phyloP scores from a whole-genome alignment of 1,140 invertebrate species.

The Penaeus chinensis region DNA sequence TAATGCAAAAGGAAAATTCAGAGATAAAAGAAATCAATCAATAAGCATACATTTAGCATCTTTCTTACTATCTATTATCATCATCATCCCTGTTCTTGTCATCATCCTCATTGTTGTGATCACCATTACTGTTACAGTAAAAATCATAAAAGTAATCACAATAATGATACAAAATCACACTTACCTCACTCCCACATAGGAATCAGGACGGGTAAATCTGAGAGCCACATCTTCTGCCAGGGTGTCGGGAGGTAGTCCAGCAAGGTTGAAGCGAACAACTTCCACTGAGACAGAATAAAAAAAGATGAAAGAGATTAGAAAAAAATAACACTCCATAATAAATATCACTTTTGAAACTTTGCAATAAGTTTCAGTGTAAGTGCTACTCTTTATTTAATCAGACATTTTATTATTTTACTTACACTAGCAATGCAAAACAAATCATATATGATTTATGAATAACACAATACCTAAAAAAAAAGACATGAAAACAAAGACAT shows the following conservation, averaged over 20 bases:
- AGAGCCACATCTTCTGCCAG: slow-evolving; percentile 45
- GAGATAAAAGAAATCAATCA: background rate
- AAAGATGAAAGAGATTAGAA: background rate
- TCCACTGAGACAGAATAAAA: slow-evolving; percentile 16
- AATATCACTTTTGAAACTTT: too few species aligned
- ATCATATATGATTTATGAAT: background rate
- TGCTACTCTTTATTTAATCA: background rate
- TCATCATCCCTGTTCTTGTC: too few species aligned
- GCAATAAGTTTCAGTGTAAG: background rate
- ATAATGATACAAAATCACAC: background rate
- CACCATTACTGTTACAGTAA: too few species aligned
- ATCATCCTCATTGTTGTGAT: too few species aligned
- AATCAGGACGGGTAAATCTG: slow-evolving; percentile 39
- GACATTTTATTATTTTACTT: too few species aligned
- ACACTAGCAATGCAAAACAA: too few species aligned
- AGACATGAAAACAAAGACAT: background rate
- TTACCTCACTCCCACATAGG: slow-evolving; percentile 50
- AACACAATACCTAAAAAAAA: background rate
- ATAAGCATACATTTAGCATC: too few species aligned
- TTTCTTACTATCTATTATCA: too few species aligned
- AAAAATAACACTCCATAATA: background rate
- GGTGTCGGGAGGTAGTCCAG: slow-evolving; percentile 40
- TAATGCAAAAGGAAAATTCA: background rate
- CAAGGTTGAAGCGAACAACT: slow-evolving; percentile 48
- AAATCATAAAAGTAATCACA: background rate